phyloP scores from a whole-genome alignment of 2,797 vertebrate species.

The Pipistrellus nathusii region DNA sequence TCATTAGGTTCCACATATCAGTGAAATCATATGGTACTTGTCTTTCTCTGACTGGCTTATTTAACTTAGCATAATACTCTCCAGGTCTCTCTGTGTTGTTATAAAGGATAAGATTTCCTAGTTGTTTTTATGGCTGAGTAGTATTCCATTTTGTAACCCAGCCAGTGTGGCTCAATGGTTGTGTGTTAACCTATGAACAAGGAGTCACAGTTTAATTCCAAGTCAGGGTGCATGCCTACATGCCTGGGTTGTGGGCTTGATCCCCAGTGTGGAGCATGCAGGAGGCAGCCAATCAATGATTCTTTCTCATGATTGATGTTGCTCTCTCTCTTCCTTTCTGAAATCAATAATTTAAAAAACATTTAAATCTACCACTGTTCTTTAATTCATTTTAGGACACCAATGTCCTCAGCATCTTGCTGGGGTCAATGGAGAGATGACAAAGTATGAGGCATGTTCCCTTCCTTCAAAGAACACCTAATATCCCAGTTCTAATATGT shows the following conservation, averaged over 20 bases:
- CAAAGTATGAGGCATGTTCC: background rate
- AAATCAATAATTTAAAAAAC: too few species aligned
- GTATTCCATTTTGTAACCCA: background rate
- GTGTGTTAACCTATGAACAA: too few species aligned
- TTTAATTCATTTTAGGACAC: background rate
- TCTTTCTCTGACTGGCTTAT: background rate
- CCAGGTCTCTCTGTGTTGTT: background rate
- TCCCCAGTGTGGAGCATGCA: too few species aligned
- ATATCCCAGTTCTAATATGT: background rate
- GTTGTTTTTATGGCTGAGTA: background rate
- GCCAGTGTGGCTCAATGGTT: too few species aligned
- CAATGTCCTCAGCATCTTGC: background rate
- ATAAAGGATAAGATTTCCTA: background rate
- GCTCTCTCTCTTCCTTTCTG: too few species aligned
- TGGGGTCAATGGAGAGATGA: background rate
- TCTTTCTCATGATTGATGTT: too few species aligned
- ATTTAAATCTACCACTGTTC: background rate
- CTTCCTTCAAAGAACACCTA: background rate
- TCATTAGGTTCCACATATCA: background rate
- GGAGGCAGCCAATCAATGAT: too few species aligned
- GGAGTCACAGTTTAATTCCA: too few species aligned
- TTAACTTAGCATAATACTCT: background rate
- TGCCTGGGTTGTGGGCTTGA: too few species aligned
- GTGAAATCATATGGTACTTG: background rate
- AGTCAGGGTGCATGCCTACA: too few species aligned